Conservation (phyloP, 1,140 invertebrate genomes). For the Cyrtorhinus lividipennis region DNA sequence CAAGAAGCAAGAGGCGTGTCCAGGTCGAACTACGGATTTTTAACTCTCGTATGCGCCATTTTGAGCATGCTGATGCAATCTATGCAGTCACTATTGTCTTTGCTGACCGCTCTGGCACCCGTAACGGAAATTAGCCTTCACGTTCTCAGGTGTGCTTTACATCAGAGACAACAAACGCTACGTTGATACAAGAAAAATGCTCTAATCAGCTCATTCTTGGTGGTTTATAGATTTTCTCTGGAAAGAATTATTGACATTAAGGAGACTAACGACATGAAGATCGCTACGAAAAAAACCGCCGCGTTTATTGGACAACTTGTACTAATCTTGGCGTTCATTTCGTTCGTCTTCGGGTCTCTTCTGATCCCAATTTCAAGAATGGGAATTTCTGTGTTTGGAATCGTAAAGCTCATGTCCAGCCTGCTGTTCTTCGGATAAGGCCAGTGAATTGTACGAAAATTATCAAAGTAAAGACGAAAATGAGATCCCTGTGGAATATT, state of each 20-base stretch:
- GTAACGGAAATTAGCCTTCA: constrained; percentile 12
- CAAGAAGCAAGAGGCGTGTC: constrained; percentile 17
- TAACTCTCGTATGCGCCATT: constrained; percentile 8
- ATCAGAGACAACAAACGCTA: no score
- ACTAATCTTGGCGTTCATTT: neutral
- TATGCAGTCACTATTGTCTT: constrained; percentile 3
- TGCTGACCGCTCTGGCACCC: constrained; percentile 12
- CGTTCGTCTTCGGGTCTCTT: constrained; percentile 9
- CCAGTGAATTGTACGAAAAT: no score
- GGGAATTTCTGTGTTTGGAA: neutral
- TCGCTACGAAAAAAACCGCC: neutral
- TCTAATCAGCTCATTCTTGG: neutral
- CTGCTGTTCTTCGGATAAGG: no score
- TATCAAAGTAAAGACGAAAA: no score
- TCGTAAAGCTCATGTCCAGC: neutral
- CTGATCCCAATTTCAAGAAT: constrained; percentile 11
- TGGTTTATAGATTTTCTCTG: constrained; percentile 5
- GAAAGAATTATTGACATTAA: neutral
- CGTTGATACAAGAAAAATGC: neutral
- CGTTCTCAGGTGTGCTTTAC: constrained; percentile 1
- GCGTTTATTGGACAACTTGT: constrained; percentile 3
- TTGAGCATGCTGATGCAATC: neutral
- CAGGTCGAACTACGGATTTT: constrained; percentile 8
- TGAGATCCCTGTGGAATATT: no score
- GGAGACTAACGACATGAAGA: neutral